These are phyloP conservation scores for Lycophotia porphyrea DNA, from an alignment of 2,888 invertebrate genomes.

Conservation along the genomic window DNA sequence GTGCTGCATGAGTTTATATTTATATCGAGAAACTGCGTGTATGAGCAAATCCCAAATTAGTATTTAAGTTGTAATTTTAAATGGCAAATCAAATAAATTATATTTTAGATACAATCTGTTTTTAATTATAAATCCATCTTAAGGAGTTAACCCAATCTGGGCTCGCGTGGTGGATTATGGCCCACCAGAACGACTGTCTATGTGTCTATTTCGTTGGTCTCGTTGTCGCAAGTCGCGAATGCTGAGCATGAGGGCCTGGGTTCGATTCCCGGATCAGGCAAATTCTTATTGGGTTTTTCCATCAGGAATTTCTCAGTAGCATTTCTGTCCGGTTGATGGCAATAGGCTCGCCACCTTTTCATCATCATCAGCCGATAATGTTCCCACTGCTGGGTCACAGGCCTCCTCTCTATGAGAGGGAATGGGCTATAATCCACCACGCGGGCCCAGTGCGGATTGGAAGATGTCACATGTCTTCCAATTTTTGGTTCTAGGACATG, in stretches of 20 bases:
- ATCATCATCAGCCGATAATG: no score
- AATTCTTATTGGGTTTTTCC: neutral
- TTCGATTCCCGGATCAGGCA: neutral
- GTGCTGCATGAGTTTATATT: conserved; percentile 45
- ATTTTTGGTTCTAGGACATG: no score
- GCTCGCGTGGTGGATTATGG: neutral
- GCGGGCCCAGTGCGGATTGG: no score
- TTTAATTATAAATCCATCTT: conserved; percentile 7
- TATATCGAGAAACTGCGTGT: conserved; percentile 47
- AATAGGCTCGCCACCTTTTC: no score
- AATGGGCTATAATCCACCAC: no score
- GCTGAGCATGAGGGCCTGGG: neutral
- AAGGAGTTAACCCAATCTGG: neutral
- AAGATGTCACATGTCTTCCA: no score
- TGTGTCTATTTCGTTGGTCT: neutral
- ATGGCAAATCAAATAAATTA: conserved; percentile 74
- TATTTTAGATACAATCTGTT: conserved; percentile 67
- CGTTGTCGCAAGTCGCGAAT: neutral
- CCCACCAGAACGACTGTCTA: neutral
- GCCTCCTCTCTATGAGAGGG: no score
- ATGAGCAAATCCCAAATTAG: conserved; percentile 67
- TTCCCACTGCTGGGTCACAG: no score
- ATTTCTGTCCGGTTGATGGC: neutral
- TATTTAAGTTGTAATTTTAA: conserved; percentile 79
- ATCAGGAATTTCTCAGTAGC: neutral